phyloP scores from a whole-genome alignment of 2,797 vertebrate genomes.

The Sus cebifrons region DNA sequence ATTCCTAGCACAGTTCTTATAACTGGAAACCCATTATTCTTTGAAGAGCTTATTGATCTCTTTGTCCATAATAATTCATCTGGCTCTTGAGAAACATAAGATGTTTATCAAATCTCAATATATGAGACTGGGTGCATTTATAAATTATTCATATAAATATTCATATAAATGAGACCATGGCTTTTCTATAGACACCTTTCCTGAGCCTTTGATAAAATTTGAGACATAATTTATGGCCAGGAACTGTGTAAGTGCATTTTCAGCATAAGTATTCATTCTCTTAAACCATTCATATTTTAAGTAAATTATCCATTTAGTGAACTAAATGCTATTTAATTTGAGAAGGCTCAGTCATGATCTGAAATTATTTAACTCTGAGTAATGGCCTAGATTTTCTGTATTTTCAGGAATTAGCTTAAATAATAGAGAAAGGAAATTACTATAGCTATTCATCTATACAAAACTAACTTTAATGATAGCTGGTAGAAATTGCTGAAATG shows the following conservation, averaged over 20 bases:
- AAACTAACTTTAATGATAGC: constrained; percentile 48
- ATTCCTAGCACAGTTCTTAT: background rate
- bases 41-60: background rate
- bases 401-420: constrained; percentile 64
- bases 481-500: constrained; percentile 58
- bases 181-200: background rate
- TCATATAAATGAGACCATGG: background rate
- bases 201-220: constrained; percentile 11
- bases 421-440: constrained; percentile 45
- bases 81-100: background rate
- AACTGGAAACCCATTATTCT: background rate
- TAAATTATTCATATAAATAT: background rate
- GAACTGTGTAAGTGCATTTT: constrained; percentile 66
- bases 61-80: constrained; percentile 30
- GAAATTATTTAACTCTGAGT: constrained; percentile 62
- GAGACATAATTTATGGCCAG: constrained; percentile 45
- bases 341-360: constrained; percentile 45
- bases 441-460: background rate
- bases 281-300: constrained; percentile 61
- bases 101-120: background rate
- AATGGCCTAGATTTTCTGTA: constrained; percentile 14
- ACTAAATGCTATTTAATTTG: constrained; percentile 55
- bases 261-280: constrained; percentile 49
- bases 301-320: constrained; percentile 61
- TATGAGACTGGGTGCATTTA: background rate